Percentiles rank a stretch among this genome's conserved stretches.
These are phyloP conservation scores for Adineta ricciae DNA, from an alignment of 2,888 invertebrate genomes.

Conservation along the genomic window DNA sequence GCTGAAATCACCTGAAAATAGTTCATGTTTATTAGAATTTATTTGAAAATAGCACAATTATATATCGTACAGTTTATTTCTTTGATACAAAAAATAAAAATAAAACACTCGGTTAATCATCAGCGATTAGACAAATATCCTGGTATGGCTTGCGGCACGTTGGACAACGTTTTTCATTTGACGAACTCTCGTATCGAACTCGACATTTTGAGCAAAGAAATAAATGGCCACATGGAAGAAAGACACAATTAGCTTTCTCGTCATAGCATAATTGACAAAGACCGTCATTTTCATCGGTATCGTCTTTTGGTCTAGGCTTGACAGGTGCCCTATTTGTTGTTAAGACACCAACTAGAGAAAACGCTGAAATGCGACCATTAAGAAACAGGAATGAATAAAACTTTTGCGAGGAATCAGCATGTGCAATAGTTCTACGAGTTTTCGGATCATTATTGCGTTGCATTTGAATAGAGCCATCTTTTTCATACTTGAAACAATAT, in stretches of 20 bases:
- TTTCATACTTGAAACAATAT: background rate
- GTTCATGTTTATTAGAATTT: background rate
- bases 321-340: background rate
- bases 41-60: background rate
- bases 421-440: background rate
- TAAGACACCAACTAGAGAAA: background rate
- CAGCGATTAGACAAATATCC: background rate
- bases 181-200: background rate
- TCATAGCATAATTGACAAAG: background rate
- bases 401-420: background rate
- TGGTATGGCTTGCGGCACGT: background rate
- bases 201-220: background rate
- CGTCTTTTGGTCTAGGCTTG: background rate
- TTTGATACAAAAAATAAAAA: background rate
- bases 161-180: background rate
- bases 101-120: background rate
- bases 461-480: background rate
- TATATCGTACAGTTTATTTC: background rate
- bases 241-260: background rate
- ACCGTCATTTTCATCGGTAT: background rate
- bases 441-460: background rate
- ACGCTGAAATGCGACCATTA: background rate
- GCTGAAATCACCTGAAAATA: background rate
- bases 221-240: background rate
- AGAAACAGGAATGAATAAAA: background rate